Evolutionary conservation across 2,113 vertebrate species (phyloP), one percentile per base, ranked within the genome.

Genomic region (Gasterosteus nipponicus): DNA sequence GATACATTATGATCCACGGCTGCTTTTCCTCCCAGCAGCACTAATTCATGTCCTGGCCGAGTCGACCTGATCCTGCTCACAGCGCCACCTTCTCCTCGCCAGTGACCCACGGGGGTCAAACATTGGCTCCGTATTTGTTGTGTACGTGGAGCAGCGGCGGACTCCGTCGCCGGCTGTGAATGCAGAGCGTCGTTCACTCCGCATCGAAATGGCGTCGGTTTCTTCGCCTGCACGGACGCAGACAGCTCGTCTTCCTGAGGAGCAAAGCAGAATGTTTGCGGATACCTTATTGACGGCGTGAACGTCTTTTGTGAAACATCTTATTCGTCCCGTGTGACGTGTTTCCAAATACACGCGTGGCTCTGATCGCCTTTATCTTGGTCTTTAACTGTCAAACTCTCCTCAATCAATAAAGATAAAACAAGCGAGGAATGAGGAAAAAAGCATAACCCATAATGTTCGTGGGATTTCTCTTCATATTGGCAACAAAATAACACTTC

Each of bases 41-140:
- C 51, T 72, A 81, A 84, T 77, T 80, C 80, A 80, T 66, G 78
- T 63, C 33, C 54, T 46, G 42, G 68, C 49, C 62, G 12, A 41
- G 58, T 66, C 56, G 81, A 82, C 64, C 74, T 59, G 68, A 78
- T 71, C 75, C 68, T 71, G 64, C 14, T 72, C 38, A 78, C 46
- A 12, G 33, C 0, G 0, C n/a, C 22, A 42, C 18, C n/a, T 73
- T 77, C 78, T 53, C 60, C 74, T 75, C 62, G 60, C 78, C 58
- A 57, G 56, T 74, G 69, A 19, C 75, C 75, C 59, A 63, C 53
- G 66, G 31, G 64, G 54, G 47, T 44, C 65, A 82, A 74, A 77
- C 47, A 59, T 64, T 73, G 58, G 12, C 42, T 22, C 74, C 35
- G n/a, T 57, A 38, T 61, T 59, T 22, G 15, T 77, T 69, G 33